A percentile compares a stretch with the other conserved stretches of the same genome.
Conservation (phyloP, 2,797 vertebrate genomes). For the Tamandua tetradactyla region DNA sequence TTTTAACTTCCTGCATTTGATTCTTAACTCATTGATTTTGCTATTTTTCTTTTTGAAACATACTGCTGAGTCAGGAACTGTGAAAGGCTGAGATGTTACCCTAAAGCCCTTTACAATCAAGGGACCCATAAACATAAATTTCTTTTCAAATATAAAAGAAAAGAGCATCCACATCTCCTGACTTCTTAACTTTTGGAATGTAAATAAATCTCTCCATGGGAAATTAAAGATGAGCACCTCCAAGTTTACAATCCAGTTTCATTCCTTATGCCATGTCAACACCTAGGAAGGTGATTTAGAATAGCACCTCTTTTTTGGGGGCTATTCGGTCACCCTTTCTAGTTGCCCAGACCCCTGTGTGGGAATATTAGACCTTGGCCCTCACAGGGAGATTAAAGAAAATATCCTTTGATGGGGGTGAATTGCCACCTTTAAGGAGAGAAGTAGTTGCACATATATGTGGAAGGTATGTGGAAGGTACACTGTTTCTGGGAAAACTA, state of each 20-base stretch:
- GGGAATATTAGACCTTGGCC: neutral
- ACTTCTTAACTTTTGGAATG: neutral
- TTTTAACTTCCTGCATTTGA: neutral
- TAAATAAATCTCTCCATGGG: neutral
- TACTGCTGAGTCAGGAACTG: neutral
- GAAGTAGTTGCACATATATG: neutral
- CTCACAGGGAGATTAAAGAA: neutral
- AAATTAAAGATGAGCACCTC: neutral
- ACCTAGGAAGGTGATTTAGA: neutral
- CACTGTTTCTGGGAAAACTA: neutral
- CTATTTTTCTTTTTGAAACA: neutral
- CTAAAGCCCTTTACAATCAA: neutral
- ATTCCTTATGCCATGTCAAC: neutral
- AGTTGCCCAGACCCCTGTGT: neutral
- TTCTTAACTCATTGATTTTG: neutral
- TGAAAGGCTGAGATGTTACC: neutral
- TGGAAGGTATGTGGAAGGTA: neutral
- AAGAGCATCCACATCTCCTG: neutral
- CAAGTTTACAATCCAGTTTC: neutral
- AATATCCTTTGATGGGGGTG: neutral
- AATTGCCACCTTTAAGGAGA: neutral
- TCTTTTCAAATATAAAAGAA: neutral
- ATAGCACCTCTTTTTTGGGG: neutral
- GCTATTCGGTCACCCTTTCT: neutral
- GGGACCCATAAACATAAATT: too few relatives aligned